A percentile compares a stretch with the other conserved stretches of the same genome.
Conservation (phyloP, 2,888 invertebrate genomes). For the Ernsta delagoae region DNA sequence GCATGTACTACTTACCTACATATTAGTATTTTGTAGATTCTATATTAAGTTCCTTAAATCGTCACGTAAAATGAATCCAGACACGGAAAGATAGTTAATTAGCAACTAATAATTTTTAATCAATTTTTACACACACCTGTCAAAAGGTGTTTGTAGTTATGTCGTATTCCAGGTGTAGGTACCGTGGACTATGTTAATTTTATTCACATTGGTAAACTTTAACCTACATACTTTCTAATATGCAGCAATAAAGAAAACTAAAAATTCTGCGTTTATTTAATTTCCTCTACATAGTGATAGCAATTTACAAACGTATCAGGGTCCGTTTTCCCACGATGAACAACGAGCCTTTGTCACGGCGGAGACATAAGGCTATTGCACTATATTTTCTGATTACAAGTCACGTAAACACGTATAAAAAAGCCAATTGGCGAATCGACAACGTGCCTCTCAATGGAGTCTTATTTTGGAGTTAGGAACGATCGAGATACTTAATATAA, state of each 20-base stretch:
- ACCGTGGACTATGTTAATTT: not conserved
- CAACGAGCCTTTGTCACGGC: not conserved
- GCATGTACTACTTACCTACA: too few species aligned
- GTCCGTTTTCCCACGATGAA: not conserved
- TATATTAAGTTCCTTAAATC: too few species aligned
- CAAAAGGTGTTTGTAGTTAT: constrained; percentile 9
- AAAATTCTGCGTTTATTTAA: not conserved
- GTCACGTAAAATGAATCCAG: not conserved
- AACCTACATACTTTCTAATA: not conserved
- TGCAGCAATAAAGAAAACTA: not conserved
- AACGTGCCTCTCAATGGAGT: too few species aligned
- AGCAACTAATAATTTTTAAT: not conserved
- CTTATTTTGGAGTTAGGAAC: too few species aligned
- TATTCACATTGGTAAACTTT: not conserved
- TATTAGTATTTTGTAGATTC: too few species aligned
- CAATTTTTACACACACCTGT: not conserved
- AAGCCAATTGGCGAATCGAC: too few species aligned
- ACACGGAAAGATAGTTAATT: not conserved
- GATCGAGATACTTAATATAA: too few species aligned
- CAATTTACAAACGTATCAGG: too few species aligned
- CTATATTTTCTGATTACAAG: not conserved
- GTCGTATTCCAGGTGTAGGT: too few species aligned
- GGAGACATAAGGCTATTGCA: not conserved
- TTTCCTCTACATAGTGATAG: not conserved
- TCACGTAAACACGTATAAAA: not conserved